These are phyloP conservation scores for Habropoda laboriosa DNA, from an alignment of 1,140 invertebrate genomes.

Conservation along the genomic window DNA sequence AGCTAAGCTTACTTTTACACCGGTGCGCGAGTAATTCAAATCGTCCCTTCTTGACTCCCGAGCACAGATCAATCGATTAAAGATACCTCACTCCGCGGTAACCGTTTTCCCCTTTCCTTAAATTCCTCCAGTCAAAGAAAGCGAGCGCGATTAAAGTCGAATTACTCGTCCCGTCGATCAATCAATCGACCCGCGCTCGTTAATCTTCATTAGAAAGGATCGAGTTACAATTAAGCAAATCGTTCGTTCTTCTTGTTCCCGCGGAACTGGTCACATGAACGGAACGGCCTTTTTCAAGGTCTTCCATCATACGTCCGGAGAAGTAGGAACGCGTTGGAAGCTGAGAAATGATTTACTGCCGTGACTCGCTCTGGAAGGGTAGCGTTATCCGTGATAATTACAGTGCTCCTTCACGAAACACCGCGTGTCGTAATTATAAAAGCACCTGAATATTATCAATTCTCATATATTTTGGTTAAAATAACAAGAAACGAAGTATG, in stretches of 20 bases:
- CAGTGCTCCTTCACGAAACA: too few relatives aligned
- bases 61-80: neutral
- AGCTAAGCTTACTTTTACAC: too few relatives aligned
- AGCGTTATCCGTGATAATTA: neutral
- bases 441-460: too few relatives aligned
- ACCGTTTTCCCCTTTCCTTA: neutral
- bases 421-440: too few relatives aligned
- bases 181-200: slow-evolving; percentile 32
- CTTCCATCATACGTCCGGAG: slow-evolving; percentile 42
- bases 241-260: slow-evolving; percentile 18
- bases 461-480: too few relatives aligned
- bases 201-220: slow-evolving; percentile 60
- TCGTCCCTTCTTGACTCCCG: neutral
- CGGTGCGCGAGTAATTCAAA: neutral
- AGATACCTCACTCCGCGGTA: neutral
- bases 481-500: too few relatives aligned
- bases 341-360: slow-evolving; percentile 43
- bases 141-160: slow-evolving; percentile 13
- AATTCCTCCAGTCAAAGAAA: neutral
- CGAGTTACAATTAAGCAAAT: slow-evolving; percentile 61
- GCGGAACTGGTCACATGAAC: slow-evolving; percentile 27
- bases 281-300: slow-evolving; percentile 3
- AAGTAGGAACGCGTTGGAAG: slow-evolving; percentile 17
- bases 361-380: neutral
- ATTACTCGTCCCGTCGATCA: slow-evolving; percentile 43